Evolutionary conservation across 2,113 vertebrate genomes (phyloP).

Genomic region (Mixornis gularis): DNA sequence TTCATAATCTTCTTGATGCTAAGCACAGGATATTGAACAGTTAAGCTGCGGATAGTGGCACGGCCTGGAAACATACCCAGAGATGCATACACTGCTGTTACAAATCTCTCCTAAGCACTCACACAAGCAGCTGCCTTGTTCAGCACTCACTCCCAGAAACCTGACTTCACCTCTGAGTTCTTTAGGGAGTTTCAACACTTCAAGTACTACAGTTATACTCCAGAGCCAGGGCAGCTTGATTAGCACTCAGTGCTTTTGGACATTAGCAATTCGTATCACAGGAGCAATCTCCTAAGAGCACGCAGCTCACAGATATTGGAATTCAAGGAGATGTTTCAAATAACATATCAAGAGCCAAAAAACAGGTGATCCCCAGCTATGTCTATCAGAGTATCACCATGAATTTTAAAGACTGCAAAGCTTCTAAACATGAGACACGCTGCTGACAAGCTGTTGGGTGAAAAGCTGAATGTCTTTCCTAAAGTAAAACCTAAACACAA

Average conservation of each 20-base stretch:
- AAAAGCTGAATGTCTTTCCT: not conserved
- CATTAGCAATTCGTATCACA: not conserved
- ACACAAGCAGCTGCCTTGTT: not conserved
- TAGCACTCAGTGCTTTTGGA: not conserved
- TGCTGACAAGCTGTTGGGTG: not conserved
- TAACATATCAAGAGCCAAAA: not conserved
- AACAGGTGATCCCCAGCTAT: not conserved
- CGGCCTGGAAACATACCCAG: not conserved
- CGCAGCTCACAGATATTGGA: not conserved
- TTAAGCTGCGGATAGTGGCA: not conserved
- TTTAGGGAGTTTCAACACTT: not conserved
- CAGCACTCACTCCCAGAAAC: not conserved
- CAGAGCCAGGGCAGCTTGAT: not conserved
- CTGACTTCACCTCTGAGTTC: not conserved
- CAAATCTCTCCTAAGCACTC: not conserved
- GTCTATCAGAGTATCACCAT: not conserved
- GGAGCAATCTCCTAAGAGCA: not conserved
- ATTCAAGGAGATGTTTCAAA: not conserved
- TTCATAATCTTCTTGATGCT: constrained; percentile 5
- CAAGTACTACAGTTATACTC: not conserved
- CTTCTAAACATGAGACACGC: not conserved
- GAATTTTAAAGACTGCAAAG: not conserved
- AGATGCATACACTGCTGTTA: not conserved
- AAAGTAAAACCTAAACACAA: not conserved
- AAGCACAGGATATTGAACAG: not conserved